phyloP scores from a whole-genome alignment of 2,888 invertebrate genomes.

The Polylopha cassiicola region DNA sequence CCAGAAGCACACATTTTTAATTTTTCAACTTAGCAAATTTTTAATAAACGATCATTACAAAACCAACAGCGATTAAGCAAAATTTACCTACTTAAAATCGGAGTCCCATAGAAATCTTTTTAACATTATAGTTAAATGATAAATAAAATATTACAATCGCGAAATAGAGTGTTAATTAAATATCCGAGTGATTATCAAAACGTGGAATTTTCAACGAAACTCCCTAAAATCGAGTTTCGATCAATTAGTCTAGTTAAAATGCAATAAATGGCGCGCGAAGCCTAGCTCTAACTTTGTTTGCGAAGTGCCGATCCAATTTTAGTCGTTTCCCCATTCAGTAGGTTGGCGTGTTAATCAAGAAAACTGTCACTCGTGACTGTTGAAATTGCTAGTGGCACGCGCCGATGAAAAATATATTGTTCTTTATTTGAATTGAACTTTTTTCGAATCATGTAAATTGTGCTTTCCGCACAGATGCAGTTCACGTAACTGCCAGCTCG shows the following conservation, averaged over 20 bases:
- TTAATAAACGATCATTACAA: too few relatives aligned
- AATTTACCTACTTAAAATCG: too few relatives aligned
- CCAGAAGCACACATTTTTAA: too few relatives aligned
- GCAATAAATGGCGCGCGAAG: constrained; percentile 60
- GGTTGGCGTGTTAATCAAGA: constrained; percentile 38
- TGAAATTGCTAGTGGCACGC: constrained; percentile 30
- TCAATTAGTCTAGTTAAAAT: constrained; percentile 68
- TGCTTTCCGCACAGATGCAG: background rate
- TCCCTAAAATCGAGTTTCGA: constrained; percentile 51
- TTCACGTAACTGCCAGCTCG: too few relatives aligned
- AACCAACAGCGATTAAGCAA: too few relatives aligned
- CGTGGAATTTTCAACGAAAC: constrained; percentile 38
- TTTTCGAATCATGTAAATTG: constrained; percentile 9
- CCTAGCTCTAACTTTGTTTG: constrained; percentile 59
- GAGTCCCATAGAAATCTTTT: too few relatives aligned
- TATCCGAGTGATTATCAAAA: constrained; percentile 27
- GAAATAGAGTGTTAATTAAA: too few relatives aligned
- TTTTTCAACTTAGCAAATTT: too few relatives aligned
- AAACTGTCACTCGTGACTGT: constrained; percentile 37
- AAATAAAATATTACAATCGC: too few relatives aligned
- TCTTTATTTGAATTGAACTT: constrained; percentile 15
- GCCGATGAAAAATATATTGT: constrained; percentile 29
- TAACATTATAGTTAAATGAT: too few relatives aligned
- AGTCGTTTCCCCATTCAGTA: constrained; percentile 38
- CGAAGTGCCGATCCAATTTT: constrained; percentile 61